These are phyloP conservation scores for Poliocrania exsul DNA, from an alignment of 2,797 vertebrate species.

Conservation along the genomic window DNA sequence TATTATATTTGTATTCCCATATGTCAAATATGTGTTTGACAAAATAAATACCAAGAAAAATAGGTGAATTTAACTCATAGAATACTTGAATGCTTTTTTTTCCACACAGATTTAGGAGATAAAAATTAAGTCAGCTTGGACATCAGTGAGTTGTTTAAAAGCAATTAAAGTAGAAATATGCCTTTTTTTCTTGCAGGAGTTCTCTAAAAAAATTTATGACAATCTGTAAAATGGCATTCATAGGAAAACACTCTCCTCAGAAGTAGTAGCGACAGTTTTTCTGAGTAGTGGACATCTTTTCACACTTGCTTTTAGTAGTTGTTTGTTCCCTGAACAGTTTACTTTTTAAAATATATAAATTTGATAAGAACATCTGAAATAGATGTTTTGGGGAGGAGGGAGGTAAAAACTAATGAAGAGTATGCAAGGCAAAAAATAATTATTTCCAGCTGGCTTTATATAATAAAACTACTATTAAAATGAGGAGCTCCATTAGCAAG, in stretches of 20 bases:
- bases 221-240: neutral
- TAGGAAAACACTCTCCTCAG: neutral
- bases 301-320: slow-evolving; percentile 46
- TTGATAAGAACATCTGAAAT: slow-evolving; percentile 62
- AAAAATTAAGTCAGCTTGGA: neutral
- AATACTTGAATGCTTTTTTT: neutral
- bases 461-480: slow-evolving; percentile 76
- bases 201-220: neutral
- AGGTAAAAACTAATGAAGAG: slow-evolving; percentile 65
- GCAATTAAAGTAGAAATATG: neutral
- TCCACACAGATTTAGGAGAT: neutral
- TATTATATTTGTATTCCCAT: neutral
- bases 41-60: slow-evolving; percentile 5
- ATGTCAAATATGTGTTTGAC: neutral
- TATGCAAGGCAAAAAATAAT: slow-evolving; percentile 70
- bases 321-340: slow-evolving; percentile 54
- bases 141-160: neutral
- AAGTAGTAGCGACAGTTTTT: slow-evolving; percentile 19
- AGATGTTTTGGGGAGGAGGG: slow-evolving; percentile 28
- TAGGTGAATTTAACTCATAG: neutral
- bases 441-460: slow-evolving; percentile 73
- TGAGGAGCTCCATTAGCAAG: slow-evolving; percentile 62
- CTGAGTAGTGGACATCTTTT: slow-evolving; percentile 31
- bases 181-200: neutral
- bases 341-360: slow-evolving; percentile 32